Evolutionary conservation across 2,888 invertebrate genomes (phyloP).

Genomic region (Ornithoptera priamus): DNA sequence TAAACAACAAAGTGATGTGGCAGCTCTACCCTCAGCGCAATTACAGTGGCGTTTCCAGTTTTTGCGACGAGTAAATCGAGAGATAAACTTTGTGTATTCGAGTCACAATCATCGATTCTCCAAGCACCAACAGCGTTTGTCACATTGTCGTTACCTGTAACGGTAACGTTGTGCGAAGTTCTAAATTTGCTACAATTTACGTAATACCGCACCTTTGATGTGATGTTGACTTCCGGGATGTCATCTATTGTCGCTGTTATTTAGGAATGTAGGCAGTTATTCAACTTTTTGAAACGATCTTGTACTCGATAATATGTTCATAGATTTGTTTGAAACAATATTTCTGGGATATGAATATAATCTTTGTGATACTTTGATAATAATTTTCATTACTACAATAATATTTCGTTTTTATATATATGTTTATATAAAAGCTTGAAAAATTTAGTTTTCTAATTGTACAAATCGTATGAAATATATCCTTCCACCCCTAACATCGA

Average conservation of each 20-base stretch:
- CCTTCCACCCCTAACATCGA: no score
- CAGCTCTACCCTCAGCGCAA: constrained; percentile 50
- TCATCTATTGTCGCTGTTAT: not conserved
- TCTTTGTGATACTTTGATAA: no score
- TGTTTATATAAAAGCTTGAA: no score
- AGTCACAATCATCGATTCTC: constrained; percentile 28
- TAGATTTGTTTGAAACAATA: no score
- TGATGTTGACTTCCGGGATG: not conserved
- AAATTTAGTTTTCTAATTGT: no score
- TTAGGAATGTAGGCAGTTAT: not conserved
- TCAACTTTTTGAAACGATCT: no score
- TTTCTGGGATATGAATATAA: no score
- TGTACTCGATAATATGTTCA: no score
- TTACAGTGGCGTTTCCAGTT: constrained; percentile 57
- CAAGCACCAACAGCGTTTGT: constrained; percentile 22
- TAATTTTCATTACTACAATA: no score
- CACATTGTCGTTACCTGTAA: constrained; percentile 15
- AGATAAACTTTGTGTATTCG: constrained; percentile 42
- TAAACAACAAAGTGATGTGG: constrained; percentile 7
- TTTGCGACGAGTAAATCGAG: constrained; percentile 56
- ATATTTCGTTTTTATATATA: no score
- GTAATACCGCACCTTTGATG: constrained; percentile 6
- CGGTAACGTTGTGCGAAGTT: constrained; percentile 13
- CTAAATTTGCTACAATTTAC: constrained; percentile 22
- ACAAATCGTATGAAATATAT: no score